Conservation (phyloP, 2,113 vertebrate genomes). For the Pseudolaguvia tuberculata region DNA sequence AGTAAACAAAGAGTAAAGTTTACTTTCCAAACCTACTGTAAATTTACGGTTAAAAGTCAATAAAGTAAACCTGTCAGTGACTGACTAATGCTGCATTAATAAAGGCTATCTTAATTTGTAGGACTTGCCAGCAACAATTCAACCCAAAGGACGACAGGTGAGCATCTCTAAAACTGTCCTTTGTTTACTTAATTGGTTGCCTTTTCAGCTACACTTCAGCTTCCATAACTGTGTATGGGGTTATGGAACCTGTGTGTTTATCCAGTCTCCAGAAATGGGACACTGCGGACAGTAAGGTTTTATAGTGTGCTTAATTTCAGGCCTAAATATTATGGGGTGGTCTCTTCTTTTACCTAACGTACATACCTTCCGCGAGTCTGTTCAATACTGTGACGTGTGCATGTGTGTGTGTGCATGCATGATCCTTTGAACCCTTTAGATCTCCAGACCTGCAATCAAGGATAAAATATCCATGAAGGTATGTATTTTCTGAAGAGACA, state of each 20-base stretch:
- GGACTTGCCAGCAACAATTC: slow-evolving; percentile 94
- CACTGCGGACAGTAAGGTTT: background rate
- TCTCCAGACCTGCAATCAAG: slow-evolving; percentile 69
- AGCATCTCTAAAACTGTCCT: slow-evolving; percentile 43
- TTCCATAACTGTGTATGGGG: slow-evolving; percentile 7
- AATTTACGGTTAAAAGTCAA: background rate
- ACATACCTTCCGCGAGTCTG: background rate
- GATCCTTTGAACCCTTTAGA: slow-evolving; percentile 72
- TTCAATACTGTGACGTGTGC: slow-evolving; percentile 1
- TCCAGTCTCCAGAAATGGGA: background rate
- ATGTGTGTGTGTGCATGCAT: slow-evolving; percentile 33
- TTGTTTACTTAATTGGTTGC: background rate
- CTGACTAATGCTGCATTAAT: background rate
- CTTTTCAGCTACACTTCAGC: background rate
- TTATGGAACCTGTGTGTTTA: background rate
- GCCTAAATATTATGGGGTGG: background rate
- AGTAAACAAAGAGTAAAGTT: background rate
- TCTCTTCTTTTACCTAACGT: background rate
- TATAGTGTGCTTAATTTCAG: background rate
- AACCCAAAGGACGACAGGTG: slow-evolving; percentile 98
- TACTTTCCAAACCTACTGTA: background rate
- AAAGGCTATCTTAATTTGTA: slow-evolving; percentile 69
- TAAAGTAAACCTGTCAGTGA: background rate
- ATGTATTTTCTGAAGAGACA: slow-evolving; percentile 47
- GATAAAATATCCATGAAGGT: slow-evolving; percentile 71